Evolutionary conservation across 2,888 invertebrate species (phyloP), one percentile per base, ranked within the genome.

Genomic region (Tipula helvola): DNA sequence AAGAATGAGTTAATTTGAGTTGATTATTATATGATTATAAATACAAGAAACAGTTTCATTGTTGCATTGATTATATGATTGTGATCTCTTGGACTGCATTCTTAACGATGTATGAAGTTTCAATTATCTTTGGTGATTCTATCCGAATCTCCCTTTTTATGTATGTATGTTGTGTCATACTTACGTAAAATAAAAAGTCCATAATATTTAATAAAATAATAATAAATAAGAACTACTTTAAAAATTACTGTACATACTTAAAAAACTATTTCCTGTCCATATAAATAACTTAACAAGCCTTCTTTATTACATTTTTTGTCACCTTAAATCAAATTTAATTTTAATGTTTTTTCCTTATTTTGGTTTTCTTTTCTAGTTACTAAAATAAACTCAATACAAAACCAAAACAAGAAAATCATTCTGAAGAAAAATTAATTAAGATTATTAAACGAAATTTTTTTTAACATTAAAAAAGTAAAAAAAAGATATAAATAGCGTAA

Each of bases 291-390:
- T 8, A 85, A 85, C 39, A 85, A 41, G n/a, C 41, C 41, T 84
- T 39, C 84, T 85, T 85, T 85, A 41, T 85, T 85, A 71, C 41
- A 85, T 13, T 39, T 71, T 39, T 41, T 85, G 36, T 85, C 36
- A 36, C 41, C 2, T 41, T 85, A 85, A 85, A 85, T 85, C 36
- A 85, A 85, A 41, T 85, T 85, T 71, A 39, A 85, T 85, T 85
- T 85, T 85, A 71, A 71, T 71, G 71, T 71, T 71, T 52, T 71
- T 71, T 71, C 71, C 71, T 71, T 71, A 41, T 85, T 85, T 85
- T 85, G 39, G 16, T 85, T 85, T 85, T 85, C 84, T 85, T 85
- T 71, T 71, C 71, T 71, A 71, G 71, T 71, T 71, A 71, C 36
- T 39, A 85, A 85, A 41, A 41, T 85, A 41, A 41, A 85, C 41